Percentiles rank a stretch among this genome's conserved stretches.
Conservation (phyloP, 2,888 invertebrate genomes). For the Watsonalla cultraria region DNA sequence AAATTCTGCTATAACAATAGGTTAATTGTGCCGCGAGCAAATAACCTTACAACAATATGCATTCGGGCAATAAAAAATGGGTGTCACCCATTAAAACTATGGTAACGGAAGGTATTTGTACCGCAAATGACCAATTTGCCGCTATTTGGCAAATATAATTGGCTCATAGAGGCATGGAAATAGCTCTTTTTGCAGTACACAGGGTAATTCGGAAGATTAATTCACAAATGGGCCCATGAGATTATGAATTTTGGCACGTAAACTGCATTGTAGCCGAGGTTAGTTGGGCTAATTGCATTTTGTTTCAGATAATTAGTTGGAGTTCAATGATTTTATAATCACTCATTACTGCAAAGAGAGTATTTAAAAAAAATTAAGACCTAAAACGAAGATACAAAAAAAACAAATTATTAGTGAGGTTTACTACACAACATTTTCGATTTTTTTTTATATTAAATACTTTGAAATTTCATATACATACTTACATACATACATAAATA, state of each 20-base stretch:
- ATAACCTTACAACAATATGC: slow-evolving; percentile 13
- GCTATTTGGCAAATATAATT: slow-evolving; percentile 65
- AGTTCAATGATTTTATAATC: no score
- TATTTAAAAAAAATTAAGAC: no score
- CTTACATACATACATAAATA: no score
- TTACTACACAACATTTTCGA: no score
- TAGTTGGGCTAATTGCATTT: slow-evolving; percentile 1
- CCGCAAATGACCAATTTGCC: slow-evolving; percentile 62
- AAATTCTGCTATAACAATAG: background rate
- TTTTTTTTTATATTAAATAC: no score
- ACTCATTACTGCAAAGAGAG: no score
- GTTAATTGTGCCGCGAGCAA: background rate
- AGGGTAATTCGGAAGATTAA: slow-evolving; percentile 59
- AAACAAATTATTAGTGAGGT: no score
- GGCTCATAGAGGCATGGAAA: slow-evolving; percentile 43
- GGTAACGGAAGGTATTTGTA: slow-evolving; percentile 57
- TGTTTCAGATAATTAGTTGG: background rate
- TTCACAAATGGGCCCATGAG: slow-evolving; percentile 50
- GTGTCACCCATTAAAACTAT: slow-evolving; percentile 37
- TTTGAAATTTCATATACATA: no score
- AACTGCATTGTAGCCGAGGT: slow-evolving; percentile 10
- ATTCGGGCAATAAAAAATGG: slow-evolving; percentile 24
- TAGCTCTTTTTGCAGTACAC: slow-evolving; percentile 49
- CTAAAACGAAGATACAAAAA: no score
- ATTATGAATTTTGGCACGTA: slow-evolving; percentile 62